phyloP scores from a whole-genome alignment of 92 coral and sea anemone species.

The Paragorgia papillata region DNA sequence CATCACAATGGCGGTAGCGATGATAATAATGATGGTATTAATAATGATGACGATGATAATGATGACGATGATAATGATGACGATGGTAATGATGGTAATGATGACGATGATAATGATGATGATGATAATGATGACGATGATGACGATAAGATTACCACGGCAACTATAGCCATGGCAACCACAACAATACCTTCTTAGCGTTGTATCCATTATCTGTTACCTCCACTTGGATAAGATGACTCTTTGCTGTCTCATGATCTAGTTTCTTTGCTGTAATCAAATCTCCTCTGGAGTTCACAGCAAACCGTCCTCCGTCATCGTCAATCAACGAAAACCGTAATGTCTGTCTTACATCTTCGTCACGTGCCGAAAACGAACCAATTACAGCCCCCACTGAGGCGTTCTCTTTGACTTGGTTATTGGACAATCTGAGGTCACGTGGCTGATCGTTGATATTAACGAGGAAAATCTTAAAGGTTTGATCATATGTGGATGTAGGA shows the following conservation, averaged over 20 bases:
- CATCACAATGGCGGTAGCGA: background rate
- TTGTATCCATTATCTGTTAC: slow-evolving; percentile 83
- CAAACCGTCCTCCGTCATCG: slow-evolving; percentile 87
- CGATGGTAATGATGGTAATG: background rate
- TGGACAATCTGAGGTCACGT: slow-evolving; percentile 29
- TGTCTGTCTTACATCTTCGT: slow-evolving; percentile 22
- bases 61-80: background rate
- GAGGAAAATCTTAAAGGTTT: slow-evolving; percentile 35
- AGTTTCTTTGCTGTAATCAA: slow-evolving; percentile 73
- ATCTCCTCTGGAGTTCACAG: slow-evolving; percentile 66
- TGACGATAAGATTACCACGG: background rate
- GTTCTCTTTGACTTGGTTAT: slow-evolving; percentile 12
- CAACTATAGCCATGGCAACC: background rate
- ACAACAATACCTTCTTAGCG: slow-evolving; percentile 60
- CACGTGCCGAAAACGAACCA: slow-evolving; percentile 53
- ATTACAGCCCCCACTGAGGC: slow-evolving; percentile 22
- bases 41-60: background rate
- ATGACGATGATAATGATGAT: background rate
- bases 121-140: background rate
- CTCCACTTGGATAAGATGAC: slow-evolving; percentile 67
- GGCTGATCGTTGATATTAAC: slow-evolving; percentile 36
- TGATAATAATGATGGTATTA: background rate
- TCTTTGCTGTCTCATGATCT: slow-evolving; percentile 75
- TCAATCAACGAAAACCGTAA: slow-evolving; percentile 73
- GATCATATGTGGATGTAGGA: slow-evolving; percentile 8